Evolutionary conservation across 2,888 invertebrate genomes (phyloP).

Genomic region (Amaurobius ferox): DNA sequence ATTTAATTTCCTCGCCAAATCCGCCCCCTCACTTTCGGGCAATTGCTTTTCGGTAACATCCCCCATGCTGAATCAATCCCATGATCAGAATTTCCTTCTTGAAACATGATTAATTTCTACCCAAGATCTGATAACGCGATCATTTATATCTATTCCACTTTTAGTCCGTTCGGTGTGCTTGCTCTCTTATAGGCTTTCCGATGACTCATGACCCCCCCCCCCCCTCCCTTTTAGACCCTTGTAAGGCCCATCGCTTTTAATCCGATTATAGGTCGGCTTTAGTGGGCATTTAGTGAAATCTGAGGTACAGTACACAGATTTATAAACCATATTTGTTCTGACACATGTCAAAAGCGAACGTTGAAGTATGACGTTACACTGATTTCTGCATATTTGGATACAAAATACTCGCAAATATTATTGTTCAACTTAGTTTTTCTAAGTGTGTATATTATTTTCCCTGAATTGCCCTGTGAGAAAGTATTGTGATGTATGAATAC

Average conservation of each 20-base stretch:
- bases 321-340: background rate
- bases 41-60: background rate
- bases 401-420: too few species aligned
- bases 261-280: background rate
- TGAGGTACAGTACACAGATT: background rate
- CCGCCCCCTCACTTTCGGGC: background rate
- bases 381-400: too few species aligned
- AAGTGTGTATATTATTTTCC: too few species aligned
- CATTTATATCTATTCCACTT: background rate
- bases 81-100: constrained; percentile 47
- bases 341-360: background rate
- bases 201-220: background rate
- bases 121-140: background rate
- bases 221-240: background rate
- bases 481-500: too few species aligned
- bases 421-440: too few species aligned
- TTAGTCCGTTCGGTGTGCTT: background rate
- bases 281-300: background rate
- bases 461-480: too few species aligned
- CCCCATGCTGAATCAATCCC: constrained; percentile 16
- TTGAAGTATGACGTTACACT: too few species aligned
- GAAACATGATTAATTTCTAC: constrained; percentile 27
- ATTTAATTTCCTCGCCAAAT: constrained; percentile 1
- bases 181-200: background rate
- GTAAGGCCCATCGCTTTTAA: background rate